Conservation (phyloP, 2,888 invertebrate species). For the Cloeon dipterum region DNA sequence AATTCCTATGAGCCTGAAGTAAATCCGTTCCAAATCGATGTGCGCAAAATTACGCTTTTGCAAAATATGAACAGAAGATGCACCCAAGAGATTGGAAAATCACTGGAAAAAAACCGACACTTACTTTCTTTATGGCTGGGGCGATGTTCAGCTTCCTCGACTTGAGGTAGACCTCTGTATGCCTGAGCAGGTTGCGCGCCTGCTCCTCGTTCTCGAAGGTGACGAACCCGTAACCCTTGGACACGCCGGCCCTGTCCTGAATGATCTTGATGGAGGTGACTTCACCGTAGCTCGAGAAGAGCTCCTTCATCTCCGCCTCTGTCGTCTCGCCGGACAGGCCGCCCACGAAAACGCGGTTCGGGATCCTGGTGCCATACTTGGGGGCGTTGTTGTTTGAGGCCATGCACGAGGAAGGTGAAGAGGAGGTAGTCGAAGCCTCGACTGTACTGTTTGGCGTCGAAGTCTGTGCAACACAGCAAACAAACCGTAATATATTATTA, state of each 20-base stretch:
- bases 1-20: too few species aligned
- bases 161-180: slow-evolving; percentile 20
- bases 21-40: too few species aligned
- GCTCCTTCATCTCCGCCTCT: slow-evolving; percentile 72
- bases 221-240: slow-evolving; percentile 79
- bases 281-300: slow-evolving; percentile 75
- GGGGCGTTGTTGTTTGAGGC: slow-evolving; percentile 23
- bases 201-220: slow-evolving; percentile 35
- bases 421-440: slow-evolving; percentile 6
- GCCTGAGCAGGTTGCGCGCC: slow-evolving; percentile 16
- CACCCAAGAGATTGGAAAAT: too few species aligned
- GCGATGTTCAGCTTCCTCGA: slow-evolving; percentile 69
- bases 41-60: too few species aligned
- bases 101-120: too few species aligned
- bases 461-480: slow-evolving; percentile 3
- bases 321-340: slow-evolving; percentile 86
- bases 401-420: slow-evolving; percentile 5
- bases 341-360: slow-evolving; percentile 89
- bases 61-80: too few species aligned
- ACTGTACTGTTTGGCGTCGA: slow-evolving; percentile 5
- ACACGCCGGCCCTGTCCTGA: slow-evolving; percentile 80
- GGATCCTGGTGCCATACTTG: slow-evolving; percentile 56
- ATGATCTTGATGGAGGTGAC: slow-evolving; percentile 83
- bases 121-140: slow-evolving; percentile 68
- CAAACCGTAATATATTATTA: background rate